Evolutionary conservation across 2,797 vertebrate genomes (phyloP), one percentile per base, ranked within the genome.

Genomic region (Hydrophis major): DNA sequence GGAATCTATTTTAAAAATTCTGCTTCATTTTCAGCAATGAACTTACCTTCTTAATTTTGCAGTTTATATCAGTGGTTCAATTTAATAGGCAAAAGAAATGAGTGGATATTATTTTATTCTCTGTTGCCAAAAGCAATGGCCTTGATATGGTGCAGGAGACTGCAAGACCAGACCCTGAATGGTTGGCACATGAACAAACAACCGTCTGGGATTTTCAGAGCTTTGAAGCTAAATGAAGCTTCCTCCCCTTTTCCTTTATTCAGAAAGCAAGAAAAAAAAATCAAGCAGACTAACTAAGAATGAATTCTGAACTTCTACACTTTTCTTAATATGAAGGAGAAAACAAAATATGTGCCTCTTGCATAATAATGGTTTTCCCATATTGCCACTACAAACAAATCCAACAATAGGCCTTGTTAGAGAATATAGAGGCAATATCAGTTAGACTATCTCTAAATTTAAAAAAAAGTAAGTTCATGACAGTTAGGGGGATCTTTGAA

Each of bases 121-220:
- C 94, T 83, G 59, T 96, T 96, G 97, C 97, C 97, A 97, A 97
- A 96, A 97, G 97, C 97, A 97, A 92, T 92, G 66, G n/a, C 16
- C n/a, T 6, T 37, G n/a, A 32, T 37, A 74, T 74, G 66, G n/a
- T 37, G n/a, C n/a, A 18, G 14, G 14, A 74, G 66, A 74, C n/a
- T 74, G 66, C 16, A 74, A 74, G 66, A 74, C 61, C 11, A 5
- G 66, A 37, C 66, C 66, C 37, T 74, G 6, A 74, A 32, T 37
- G 6, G 66, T 2, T 20, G 14, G 14, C 66, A 37, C 66, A 32
- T 18, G 2, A 32, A 32, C 16, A 74, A 74, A 18, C n/a, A 74
- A 69, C 7, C 32, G n/a, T 37, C 16, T 74, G n/a, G 28, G 66
- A 74, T 74, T 74, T 74, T 74, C 66, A 74, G 2, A 74, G 32